A percentile compares a stretch with the other conserved stretches of the same genome.
These are phyloP conservation scores for Leucophenga varia DNA, from an alignment of 1,140 invertebrate species.

Conservation along the genomic window DNA sequence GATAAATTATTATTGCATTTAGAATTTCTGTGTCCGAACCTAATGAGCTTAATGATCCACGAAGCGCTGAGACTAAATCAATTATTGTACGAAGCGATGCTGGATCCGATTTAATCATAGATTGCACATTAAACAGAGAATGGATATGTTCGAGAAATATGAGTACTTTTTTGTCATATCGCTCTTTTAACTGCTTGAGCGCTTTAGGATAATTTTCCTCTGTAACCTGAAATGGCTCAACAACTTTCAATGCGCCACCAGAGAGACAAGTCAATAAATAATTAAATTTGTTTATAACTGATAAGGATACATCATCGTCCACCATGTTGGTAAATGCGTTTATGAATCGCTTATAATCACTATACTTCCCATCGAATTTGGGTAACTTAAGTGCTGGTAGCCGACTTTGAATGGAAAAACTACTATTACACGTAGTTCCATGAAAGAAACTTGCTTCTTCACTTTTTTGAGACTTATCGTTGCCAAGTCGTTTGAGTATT, in stretches of 20 bases:
- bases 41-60: background rate
- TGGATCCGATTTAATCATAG: background rate
- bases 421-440: background rate
- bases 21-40: slow-evolving; percentile 3
- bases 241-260: background rate
- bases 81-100: background rate
- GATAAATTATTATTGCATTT: slow-evolving; percentile 5
- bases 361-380: background rate
- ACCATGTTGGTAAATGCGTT: background rate
- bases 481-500: no score
- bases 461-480: slow-evolving; percentile 1
- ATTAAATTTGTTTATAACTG: background rate
- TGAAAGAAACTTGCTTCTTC: background rate
- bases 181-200: slow-evolving; percentile 2
- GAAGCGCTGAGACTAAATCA: slow-evolving; percentile 1
- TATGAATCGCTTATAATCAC: background rate
- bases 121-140: background rate
- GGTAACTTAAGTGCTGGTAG: slow-evolving; percentile 1
- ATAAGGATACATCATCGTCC: background rate
- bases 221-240: slow-evolving; percentile 4
- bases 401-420: background rate
- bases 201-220: slow-evolving; percentile 9
- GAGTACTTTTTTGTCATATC: slow-evolving; percentile 4
- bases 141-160: slow-evolving; percentile 3
- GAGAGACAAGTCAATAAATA: slow-evolving; percentile 1